Evolutionary conservation across 2,797 vertebrate genomes (phyloP), one percentile per base, ranked within the genome.

Genomic region (Trichosurus vulpecula): DNA sequence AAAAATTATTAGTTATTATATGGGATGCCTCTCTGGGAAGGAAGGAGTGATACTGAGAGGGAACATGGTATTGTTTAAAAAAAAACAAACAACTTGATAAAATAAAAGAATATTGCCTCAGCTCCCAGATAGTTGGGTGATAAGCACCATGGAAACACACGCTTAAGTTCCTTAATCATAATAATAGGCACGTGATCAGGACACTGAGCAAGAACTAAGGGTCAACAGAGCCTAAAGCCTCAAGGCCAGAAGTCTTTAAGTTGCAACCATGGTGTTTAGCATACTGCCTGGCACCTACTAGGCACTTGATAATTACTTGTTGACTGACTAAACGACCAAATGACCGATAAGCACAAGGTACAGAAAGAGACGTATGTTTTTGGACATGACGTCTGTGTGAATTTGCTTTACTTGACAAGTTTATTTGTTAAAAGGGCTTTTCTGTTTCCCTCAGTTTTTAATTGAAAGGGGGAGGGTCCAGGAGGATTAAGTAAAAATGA

Each of bases 141-240:
- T 91, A 91, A 0, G 92, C 55, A 47, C 52, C 74, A 52, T n/a
- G 90, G 81, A 92, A 93, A 93, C 52, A 92, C 12, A 57, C 90
- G 66, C 41, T 58, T 92, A 31, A 47, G 31, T 56, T 94, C 74
- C 55, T 94, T 11, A 94, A 81, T 91, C 90, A 54, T 47, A 81
- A 81, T 81, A 81, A 81, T 10, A 81, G 41, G 41, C 41, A 81
- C 30, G 93, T 93, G 58, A 61, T 92, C 12, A 66, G 53, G 58
- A n/a, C 16, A 55, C 2, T 87, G 22, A 2, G 47, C 54, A 87
- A 74, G 14, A 93, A 57, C 19, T 87, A 92, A 94, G 66, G 29
- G n/a, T 51, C 55, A 81, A 22, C 47, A 35, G 11, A 52, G 52
- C n/a, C 57, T 91, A 31, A 2, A 66, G 30, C 31, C n/a, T 19